Conservation (phyloP, 2,797 vertebrate genomes). For the Danio kyathit region DNA sequence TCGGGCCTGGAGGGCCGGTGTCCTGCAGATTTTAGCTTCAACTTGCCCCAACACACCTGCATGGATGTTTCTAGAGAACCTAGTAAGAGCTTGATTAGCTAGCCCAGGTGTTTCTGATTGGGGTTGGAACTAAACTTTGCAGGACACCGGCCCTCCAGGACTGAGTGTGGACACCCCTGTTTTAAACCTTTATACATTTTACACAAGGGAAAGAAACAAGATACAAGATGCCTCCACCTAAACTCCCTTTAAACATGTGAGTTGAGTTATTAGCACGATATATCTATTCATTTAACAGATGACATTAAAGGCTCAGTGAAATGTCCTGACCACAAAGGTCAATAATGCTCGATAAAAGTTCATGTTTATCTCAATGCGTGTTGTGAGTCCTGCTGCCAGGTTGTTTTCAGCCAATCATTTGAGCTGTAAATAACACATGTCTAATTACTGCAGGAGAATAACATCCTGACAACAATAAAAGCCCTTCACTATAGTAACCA, state of each 20-base stretch:
- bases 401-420: not conserved
- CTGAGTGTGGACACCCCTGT: no score
- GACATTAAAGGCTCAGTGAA: not conserved
- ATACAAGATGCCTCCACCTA: not conserved
- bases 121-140: no score
- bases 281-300: not conserved
- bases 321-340: not conserved
- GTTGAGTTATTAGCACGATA: not conserved
- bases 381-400: not conserved
- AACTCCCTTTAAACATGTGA: not conserved
- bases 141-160: no score
- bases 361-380: not conserved
- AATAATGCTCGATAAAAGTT: not conserved
- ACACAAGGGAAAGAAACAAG: not conserved
- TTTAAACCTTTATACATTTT: constrained; percentile 3
- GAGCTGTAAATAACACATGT: constrained; percentile 7
- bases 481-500: not conserved
- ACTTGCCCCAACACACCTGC: no score
- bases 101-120: no score
- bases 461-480: not conserved
- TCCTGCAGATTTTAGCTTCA: no score
- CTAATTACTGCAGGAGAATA: constrained; percentile 5
- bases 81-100: no score
- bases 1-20: no score
- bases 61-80: no score